Base-by-base conservation (phyloP, 2,888 invertebrate genomes). In the Hirtodrosophila duncani region DNA sequence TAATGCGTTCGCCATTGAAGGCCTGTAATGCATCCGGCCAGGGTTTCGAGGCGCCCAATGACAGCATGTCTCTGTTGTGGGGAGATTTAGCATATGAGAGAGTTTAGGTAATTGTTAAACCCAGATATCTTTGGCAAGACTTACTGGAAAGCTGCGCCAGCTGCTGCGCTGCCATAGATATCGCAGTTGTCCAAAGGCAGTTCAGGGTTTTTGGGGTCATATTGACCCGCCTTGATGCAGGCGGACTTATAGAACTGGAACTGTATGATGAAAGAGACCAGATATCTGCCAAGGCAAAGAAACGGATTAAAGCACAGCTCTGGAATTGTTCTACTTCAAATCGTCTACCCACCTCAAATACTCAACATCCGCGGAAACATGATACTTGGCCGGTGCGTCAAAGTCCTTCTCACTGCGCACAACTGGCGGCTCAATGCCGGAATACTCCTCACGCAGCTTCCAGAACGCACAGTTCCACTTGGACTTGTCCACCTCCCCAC, bases 1-100 rank as follows among this genome's bases (percentile, higher is more conserved):
- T 93, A 43, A 88, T 88, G 71, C 93, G 87, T 80, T 91, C 91
- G 0, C 94, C 95, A 0, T 94, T 95, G 20, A 96, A 88, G 5
- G 89, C 90, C 83, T 94, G 91, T 90, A 98, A 91, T 49, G 94
- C 94, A 68, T 96, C 94, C n/a, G 92, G 92, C 94, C 94, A 94
- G 1, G 93, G 92, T 66, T 89, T 90, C 0, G 93, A 93, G 0
- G 91, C 90, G 2, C 94, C 94, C 89, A 94, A 86, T 58, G 90
- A 89, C 20, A 93, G 87, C 92, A 92, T 92, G 62, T 90, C 89
- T 8, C 93, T 93, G 8, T 5, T 21, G n/a, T 13, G 4, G 9
- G 8, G 1, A 21, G 3, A n/a, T n/a, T 3, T 26, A 6, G 3
- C 3, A 3, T 26, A 9, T 26, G 3, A 26, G 5, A 26, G 8